A percentile compares a stretch with the other conserved stretches of the same genome.
Evolutionary conservation across 2,888 invertebrate genomes (phyloP).

Genomic region (Boloria selene): DNA sequence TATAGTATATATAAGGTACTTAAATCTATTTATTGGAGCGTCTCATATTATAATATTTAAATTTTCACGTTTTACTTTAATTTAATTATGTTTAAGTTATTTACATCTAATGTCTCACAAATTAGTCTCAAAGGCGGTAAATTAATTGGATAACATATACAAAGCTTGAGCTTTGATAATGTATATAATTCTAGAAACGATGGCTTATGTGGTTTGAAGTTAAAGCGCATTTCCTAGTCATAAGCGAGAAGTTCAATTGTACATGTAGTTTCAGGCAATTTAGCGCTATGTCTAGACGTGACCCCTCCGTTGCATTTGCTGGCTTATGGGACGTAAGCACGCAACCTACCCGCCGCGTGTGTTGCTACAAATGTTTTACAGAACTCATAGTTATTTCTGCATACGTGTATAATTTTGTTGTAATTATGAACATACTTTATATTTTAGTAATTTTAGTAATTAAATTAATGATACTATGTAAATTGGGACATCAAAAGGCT

Average conservation of each 20-base stretch:
- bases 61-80: conserved; percentile 6
- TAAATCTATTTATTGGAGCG: not conserved
- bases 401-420: not conserved
- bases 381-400: not conserved
- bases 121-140: conserved; percentile 4
- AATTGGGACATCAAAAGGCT: not conserved
- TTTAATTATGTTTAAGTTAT: conserved; percentile 11
- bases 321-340: conserved; percentile 12
- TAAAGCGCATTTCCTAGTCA: not conserved
- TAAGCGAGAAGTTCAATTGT: conserved; percentile 15
- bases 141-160: not conserved
- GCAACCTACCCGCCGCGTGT: not conserved
- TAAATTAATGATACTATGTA: conserved; percentile 2
- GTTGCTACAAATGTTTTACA: conserved; percentile 10
- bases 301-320: conserved; percentile 12
- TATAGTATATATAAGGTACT: not conserved
- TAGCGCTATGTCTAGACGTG: conserved; percentile 14
- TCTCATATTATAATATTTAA: conserved; percentile 11
- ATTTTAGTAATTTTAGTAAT: not conserved
- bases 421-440: not conserved
- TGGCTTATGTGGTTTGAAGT: not conserved
- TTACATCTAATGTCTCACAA: conserved; percentile 18
- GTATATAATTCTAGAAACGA: not conserved
- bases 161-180: not conserved
- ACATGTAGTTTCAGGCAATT: conserved; percentile 12